Evolutionary conservation across 2,888 invertebrate species (phyloP).

Genomic region (Apamea sordens): DNA sequence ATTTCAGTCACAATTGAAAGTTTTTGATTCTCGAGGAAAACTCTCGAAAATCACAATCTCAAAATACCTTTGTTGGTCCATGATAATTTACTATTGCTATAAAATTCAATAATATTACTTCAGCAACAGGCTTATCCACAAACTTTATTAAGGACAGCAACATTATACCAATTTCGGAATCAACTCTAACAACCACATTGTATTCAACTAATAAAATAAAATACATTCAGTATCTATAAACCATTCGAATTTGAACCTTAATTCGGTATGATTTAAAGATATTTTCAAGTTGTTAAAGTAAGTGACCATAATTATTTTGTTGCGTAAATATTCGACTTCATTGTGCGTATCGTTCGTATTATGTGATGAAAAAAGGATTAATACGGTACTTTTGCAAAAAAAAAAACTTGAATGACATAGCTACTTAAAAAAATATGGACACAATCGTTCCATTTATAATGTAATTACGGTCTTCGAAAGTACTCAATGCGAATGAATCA

Average conservation of each 20-base stretch:
- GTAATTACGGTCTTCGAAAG: not conserved
- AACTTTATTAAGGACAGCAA: not conserved
- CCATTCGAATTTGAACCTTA: conserved; percentile 24
- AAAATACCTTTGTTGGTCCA: not conserved
- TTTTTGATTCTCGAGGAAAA: not conserved
- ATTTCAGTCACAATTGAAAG: not conserved
- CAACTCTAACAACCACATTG: conserved; percentile 10
- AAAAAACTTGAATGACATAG: conserved; percentile 29
- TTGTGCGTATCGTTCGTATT: conserved; percentile 32
- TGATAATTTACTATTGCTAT: too few species aligned
- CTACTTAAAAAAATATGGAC: conserved; percentile 14
- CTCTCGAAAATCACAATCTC: not conserved
- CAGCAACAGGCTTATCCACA: not conserved
- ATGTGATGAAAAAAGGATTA: conserved; percentile 20
- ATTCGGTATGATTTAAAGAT: not conserved
- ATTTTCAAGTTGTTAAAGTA: not conserved
- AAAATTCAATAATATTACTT: not conserved
- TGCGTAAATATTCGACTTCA: conserved; percentile 31
- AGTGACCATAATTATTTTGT: conserved; percentile 21
- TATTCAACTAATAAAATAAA: conserved; percentile 10
- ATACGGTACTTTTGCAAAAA: conserved; percentile 36
- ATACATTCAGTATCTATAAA: not conserved
- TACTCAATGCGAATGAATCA: not conserved
- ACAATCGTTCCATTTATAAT: conserved; percentile 13
- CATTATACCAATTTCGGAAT: conserved; percentile 14